A percentile compares a stretch with the other conserved stretches of the same genome.
Conservation (phyloP, 2,888 invertebrate species). For the Leptopterna dolabrata region DNA sequence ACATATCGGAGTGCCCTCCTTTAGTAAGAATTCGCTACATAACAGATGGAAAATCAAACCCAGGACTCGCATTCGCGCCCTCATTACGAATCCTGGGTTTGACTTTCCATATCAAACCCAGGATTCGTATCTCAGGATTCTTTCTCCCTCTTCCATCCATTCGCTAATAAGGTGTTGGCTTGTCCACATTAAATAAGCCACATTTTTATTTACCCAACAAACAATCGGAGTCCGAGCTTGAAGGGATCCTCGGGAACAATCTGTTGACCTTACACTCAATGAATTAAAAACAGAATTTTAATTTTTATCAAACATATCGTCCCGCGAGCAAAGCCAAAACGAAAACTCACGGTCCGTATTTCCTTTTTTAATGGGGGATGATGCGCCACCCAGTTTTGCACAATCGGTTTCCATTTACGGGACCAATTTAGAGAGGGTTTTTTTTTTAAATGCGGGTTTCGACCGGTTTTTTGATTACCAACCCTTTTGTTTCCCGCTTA, state of each 20-base stretch:
- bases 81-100: too few relatives aligned
- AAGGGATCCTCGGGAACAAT: constrained; percentile 15
- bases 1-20: too few relatives aligned
- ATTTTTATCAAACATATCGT: constrained; percentile 48
- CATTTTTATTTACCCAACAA: constrained; percentile 28
- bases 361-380: background rate
- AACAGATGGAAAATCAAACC: too few relatives aligned
- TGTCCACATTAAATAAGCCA: background rate
- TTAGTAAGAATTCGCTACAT: too few relatives aligned
- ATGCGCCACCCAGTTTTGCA: background rate
- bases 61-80: too few relatives aligned
- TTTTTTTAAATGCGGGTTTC: background rate
- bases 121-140: background rate
- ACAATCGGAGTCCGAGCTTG: constrained; percentile 11
- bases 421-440: background rate
- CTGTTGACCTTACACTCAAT: constrained; percentile 12
- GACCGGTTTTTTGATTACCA: background rate
- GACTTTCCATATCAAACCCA: too few relatives aligned
- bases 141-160: background rate
- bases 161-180: background rate
- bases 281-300: constrained; percentile 44
- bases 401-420: background rate
- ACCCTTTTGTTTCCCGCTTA: background rate
- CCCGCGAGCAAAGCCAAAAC: background rate
- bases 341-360: background rate